Percentiles rank a stretch among this genome's conserved stretches.
phyloP scores from a whole-genome alignment of 92 coral and sea anemone genomes.

The Diadumene lineata region DNA sequence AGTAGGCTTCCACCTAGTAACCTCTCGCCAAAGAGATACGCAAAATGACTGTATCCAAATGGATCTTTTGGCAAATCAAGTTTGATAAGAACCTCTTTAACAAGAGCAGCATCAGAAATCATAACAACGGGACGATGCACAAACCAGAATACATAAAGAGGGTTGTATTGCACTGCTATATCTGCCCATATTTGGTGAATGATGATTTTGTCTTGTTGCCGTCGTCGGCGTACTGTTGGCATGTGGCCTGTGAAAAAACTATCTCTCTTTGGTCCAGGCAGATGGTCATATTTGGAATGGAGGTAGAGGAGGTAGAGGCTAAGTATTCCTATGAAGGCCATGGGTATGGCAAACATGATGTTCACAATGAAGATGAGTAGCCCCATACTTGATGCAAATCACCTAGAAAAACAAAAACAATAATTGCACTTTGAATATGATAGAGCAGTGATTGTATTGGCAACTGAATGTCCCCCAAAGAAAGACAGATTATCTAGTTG shows the following conservation, averaged over 20 bases:
- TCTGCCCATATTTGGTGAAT: constrained; percentile 87
- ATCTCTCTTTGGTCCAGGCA: constrained; percentile 81
- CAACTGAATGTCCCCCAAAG: too few relatives aligned
- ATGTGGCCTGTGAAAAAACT: constrained; percentile 79
- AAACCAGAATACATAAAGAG: constrained; percentile 89
- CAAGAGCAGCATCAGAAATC: constrained; percentile 70
- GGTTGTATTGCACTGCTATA: constrained; percentile 62
- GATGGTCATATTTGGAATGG: constrained; percentile 65
- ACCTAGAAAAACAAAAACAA: background rate
- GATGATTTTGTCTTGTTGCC: constrained; percentile 49
- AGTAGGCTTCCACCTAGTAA: constrained; percentile 77
- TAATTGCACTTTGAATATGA: background rate
- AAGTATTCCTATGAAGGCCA: background rate
- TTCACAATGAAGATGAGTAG: background rate
- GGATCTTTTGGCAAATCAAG: constrained; percentile 72
- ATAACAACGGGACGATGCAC: constrained; percentile 75
- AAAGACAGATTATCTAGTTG: too few relatives aligned
- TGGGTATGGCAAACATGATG: constrained; percentile 6
- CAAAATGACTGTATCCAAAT: constrained; percentile 80
- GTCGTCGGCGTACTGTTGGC: constrained; percentile 55
- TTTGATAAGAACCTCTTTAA: constrained; percentile 77
- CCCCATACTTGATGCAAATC: constrained; percentile 5
- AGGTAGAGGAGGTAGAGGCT: constrained; percentile 9
- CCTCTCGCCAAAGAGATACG: constrained; percentile 78
- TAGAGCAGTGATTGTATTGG: too few relatives aligned